Conservation (phyloP, 1,140 invertebrate species). For the Drosophila oshimai region DNA sequence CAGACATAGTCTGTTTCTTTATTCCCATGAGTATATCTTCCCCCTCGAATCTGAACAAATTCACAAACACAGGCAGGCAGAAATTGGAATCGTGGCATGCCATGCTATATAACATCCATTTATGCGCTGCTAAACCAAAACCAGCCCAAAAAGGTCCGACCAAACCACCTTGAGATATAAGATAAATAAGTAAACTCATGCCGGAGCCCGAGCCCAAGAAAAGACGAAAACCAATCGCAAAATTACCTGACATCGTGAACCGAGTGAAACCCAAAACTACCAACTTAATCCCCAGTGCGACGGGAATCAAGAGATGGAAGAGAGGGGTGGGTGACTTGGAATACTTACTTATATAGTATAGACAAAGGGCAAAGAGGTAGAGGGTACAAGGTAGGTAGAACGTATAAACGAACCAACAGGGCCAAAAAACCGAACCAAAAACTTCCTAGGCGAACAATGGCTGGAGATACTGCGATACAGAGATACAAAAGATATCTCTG, state of each 20-base stretch:
- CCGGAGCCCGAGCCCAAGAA: conserved; percentile 17
- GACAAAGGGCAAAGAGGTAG: background rate
- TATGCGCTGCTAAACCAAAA: conserved; percentile 18
- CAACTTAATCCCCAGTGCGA: conserved; percentile 32
- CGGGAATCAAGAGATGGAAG: too few species aligned
- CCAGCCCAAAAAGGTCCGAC: conserved; percentile 28
- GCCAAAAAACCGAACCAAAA: conserved; percentile 36
- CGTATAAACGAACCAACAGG: conserved; percentile 33
- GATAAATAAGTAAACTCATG: conserved; percentile 46
- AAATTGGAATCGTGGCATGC: conserved; percentile 12
- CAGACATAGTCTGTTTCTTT: conserved; percentile 34
- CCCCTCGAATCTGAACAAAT: conserved; percentile 27
- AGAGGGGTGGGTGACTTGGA: background rate
- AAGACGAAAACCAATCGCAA: conserved; percentile 61
- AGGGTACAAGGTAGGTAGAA: conserved; percentile 13
- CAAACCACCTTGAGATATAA: conserved; percentile 60
- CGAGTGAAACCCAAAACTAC: conserved; percentile 56
- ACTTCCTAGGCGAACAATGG: conserved; percentile 46
- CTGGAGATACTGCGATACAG: conserved; percentile 42
- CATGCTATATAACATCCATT: conserved; percentile 41
- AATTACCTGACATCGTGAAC: conserved; percentile 51
- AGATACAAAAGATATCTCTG: conserved; percentile 62
- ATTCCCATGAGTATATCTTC: conserved; percentile 33
- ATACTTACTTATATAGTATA: conserved; percentile 4
- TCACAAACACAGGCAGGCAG: background rate